Base-by-base conservation (phyloP, 1,140 invertebrate species). In the Ceratosolen fusciceps region DNA sequence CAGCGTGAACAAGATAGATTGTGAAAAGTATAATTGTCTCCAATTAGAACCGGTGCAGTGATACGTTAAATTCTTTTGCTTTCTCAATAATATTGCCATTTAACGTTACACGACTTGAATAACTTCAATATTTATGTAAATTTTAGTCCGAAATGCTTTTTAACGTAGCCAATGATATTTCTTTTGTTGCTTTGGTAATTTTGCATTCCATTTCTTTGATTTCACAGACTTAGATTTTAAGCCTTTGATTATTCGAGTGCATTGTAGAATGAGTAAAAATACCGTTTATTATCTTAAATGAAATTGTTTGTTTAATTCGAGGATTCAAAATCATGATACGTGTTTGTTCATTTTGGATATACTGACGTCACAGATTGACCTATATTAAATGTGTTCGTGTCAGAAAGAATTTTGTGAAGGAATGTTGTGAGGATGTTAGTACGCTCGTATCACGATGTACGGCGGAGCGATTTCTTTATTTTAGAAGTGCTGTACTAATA, bases 41-140 rank as follows among this genome's bases (percentile, higher is more conserved):
- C 31, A 70, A 71, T 70, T 70, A 77, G 52, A 68, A 47, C 21
- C 37, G 56, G 16, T 77, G 52, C 34, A 29, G 2, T 26, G 26
- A 24, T 24, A 34, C 24, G 29, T 52, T n/a, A 21, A 37, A 67
- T 76, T 68, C 7, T 19, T 52, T 54, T 52, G 26, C 19, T 62
- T 47, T 54, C 14, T 14, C 37, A 47, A 60, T 62, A 43, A 60
- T 74, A 1, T 56, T 73, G 9, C 21, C 26, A 29, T 73, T 37
- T 1, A 65, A 65, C 21, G 37, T 65, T 16, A 16, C 19, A 65
- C 21, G 2, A 21, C 10, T 65, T n/a, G 1, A 31, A 29, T 31
- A 37, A 60, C 58, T 14, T 14, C n/a, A 21, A 62, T 29, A 24
- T 56, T 56, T 8, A 56, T 2, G 1, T 8, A 56, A 56, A 56